Evolutionary conservation across 2,113 vertebrate genomes (phyloP), one percentile per base, ranked within the genome.

Genomic region (Epinephelus cyanopodus): DNA sequence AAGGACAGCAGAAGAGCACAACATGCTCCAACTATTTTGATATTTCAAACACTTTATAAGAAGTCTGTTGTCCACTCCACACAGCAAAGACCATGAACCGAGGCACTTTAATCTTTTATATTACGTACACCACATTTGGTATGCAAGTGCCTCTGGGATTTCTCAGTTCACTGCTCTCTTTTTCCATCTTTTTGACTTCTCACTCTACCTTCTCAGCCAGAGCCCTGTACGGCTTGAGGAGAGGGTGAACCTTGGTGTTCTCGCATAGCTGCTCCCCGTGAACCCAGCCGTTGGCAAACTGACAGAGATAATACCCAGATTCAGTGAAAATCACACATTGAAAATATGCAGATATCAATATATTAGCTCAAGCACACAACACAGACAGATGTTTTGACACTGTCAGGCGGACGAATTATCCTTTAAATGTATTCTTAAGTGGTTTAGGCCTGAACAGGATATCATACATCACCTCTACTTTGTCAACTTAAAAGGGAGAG

Each of bases 271-370:
- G 96, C 93, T 99, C 98, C 58, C 97, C 98, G 52, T 99, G 97
- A 65, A 97, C 97, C 98, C 98, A 99, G 85, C 97, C 97, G 65
- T 94, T 97, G 74, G 97, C 96, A 95, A 99, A 98, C 98, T 99
- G 86, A 75, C 90, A 94, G 74, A 81, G 37, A 89, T 21, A 85
- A 75, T 25, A 78, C 11, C 70, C 29, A 72, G 18, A 82, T 47
- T 84, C 17, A 81, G 29, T 52, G n/a, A 45, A 82, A 62, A 81
- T n/a, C 21, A 56, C 9, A 57, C 52, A 45, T 52, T 21, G 25
- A 76, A 68, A 82, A 54, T 29, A 73, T 56, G 23, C 50, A 57
- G 25, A 77, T 23, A 52, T 75, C 33, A 58, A 57, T 56, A 58
- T 47, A 19, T 67, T 61, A 39, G 37, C 53, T 75, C 27, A 25